Percentiles rank a stretch among this genome's conserved stretches.
These are phyloP conservation scores for Trichosurus vulpecula DNA, from an alignment of 2,797 vertebrate genomes.

Conservation along the genomic window DNA sequence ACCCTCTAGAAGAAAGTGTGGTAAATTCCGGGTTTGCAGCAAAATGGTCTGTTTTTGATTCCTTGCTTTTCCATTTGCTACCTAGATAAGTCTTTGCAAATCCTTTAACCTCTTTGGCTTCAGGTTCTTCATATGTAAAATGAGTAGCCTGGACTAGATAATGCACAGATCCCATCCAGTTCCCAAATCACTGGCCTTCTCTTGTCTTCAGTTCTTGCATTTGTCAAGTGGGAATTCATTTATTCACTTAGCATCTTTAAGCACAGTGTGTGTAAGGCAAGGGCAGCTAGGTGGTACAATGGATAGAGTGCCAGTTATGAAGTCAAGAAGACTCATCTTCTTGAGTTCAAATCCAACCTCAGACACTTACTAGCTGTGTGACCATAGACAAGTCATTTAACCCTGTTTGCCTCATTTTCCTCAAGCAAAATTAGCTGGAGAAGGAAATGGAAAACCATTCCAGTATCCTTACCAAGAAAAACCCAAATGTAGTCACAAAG, in stretches of 20 bases:
- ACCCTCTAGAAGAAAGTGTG: background rate
- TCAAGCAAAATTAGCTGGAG: background rate
- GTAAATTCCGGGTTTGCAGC: background rate
- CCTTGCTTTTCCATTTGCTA: background rate
- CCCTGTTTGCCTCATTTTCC: background rate
- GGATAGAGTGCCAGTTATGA: background rate
- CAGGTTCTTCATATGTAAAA: background rate
- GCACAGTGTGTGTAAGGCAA: background rate
- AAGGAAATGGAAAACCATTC: background rate
- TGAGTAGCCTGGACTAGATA: background rate
- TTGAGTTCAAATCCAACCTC: background rate
- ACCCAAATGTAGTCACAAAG: background rate
- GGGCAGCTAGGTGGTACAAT: background rate
- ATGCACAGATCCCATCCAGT: background rate
- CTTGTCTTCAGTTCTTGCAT: background rate
- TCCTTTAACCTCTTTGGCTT: background rate
- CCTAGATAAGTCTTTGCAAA: background rate
- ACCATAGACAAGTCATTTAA: background rate
- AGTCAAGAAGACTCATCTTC: background rate
- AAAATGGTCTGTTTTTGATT: background rate
- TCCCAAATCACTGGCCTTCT: background rate
- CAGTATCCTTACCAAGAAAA: background rate
- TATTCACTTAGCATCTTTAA: slow-evolving; percentile 31
- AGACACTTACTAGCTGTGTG: background rate
- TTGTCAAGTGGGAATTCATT: background rate